Evolutionary conservation across 2,888 invertebrate species (phyloP), one percentile per base, ranked within the genome.

Genomic region (Azorinus chamasolen): DNA sequence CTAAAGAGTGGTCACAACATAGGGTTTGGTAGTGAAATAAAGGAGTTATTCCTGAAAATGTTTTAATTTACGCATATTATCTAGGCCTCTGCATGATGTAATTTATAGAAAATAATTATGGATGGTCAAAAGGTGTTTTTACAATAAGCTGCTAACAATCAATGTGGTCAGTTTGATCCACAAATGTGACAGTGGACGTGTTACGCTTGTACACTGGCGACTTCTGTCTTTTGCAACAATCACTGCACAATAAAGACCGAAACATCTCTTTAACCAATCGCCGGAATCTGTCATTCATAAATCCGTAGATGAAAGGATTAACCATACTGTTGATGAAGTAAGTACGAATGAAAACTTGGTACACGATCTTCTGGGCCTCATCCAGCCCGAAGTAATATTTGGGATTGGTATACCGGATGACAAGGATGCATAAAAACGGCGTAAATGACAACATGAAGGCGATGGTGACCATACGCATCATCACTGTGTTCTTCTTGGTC

Each of bases 391-490:
- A 32, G 20, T 65, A 75, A 53, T 77, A 74, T 6, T 55, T 45
- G 1, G 66, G 61, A 32, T 80, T 58, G 18, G 75, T 69, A 51
- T 77, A 76, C n/a, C 80, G 59, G 14, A 80, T 76, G 2, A 77
- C 66, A 16, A 76, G 54, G 20, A 80, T 58, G 2, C 65, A 43
- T 12, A 80, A 61, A 46, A 80, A 80, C 27, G 80, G 80, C 22
- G 76, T 80, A 41, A 69, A 80, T 24, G 73, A 70, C 43, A 77
- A 16, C 80, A 80, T 80, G 32, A 80, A 76, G 0, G 76, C 80
- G 12, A 80, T 68, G 0, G 80, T 80, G 1, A 80, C 80, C 80
- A 80, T 73, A 24, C 80, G 50, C 80, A 80, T 77, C 80, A 77
- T 77, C 1, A 76, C 64, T 6, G 80, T 76, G 43, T 80, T 80